Percentiles rank a stretch among this genome's conserved stretches.
Conservation (phyloP, 2,888 invertebrate species). For the Trichogramma dendrolimi region DNA sequence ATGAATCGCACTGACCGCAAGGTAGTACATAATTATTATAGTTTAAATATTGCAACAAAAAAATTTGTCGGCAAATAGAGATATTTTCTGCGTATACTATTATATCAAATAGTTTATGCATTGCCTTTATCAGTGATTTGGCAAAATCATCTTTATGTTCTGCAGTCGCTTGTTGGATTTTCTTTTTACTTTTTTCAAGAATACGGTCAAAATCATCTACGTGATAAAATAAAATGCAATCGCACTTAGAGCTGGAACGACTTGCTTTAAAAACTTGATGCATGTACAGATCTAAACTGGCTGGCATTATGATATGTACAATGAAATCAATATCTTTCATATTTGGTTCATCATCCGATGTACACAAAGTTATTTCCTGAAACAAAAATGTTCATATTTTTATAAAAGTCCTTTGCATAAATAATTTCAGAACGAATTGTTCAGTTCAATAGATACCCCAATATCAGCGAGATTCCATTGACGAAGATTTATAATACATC, state of each 20-base stretch:
- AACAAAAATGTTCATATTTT: background rate
- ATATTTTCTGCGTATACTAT: constrained; percentile 14
- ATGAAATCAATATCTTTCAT: constrained; percentile 10
- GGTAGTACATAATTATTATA: constrained; percentile 4
- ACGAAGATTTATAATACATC: too few relatives aligned
- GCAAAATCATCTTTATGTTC: background rate
- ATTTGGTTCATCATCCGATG: background rate
- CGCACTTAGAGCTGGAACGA: background rate
- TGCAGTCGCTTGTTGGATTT: background rate
- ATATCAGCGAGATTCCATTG: too few relatives aligned
- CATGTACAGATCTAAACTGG: constrained; percentile 6
- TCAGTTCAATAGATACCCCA: too few relatives aligned
- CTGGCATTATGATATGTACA: constrained; percentile 6
- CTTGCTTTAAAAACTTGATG: constrained; percentile 7
- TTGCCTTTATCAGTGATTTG: too few relatives aligned
- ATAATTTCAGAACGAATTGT: too few relatives aligned
- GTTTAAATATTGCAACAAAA: constrained; percentile 10
- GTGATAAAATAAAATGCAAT: constrained; percentile 14
- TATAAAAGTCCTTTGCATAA: background rate
- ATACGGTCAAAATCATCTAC: background rate
- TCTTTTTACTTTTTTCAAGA: constrained; percentile 1
- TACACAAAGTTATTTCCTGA: constrained; percentile 14
- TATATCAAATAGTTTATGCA: background rate
- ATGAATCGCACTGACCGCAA: constrained; percentile 14
- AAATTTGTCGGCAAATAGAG: constrained; percentile 11